Base-by-base conservation (phyloP, 2,113 vertebrate genomes). In the Nannospalax galili region DNA sequence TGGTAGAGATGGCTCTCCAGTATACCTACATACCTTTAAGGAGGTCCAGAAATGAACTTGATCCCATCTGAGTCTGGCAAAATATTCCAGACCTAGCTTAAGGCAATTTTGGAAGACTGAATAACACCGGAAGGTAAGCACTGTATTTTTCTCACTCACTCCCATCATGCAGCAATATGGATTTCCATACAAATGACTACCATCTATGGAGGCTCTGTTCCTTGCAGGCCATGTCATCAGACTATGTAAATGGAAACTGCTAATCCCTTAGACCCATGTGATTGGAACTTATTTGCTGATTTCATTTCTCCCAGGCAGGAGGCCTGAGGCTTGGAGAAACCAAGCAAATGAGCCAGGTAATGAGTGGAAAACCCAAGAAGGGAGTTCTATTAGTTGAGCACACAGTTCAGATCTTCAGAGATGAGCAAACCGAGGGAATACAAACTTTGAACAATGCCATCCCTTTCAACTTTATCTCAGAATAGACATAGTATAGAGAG, bases 21-120 rank as follows among this genome's bases (percentile, higher is more conserved):
- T 6, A 35, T 0, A 77, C 3, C 14, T 5, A 5, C 19, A 12
- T 70, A 19, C 58, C 28, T 92, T 37, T 64, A 26, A 79, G 30
- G 26, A n/a, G 69, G 82, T 16, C 64, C 78, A 74, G 70, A 93
- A 92, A 64, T 72, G 11, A 60, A 67, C 22, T 48, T 88, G 60
- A 45, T 70, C 56, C 60, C 42, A 64, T 35, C 28, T 58, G 48
- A 90, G 60, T n/a, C 65, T 75, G 90, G 73, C 26, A n/a, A 58
- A 40, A 56, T 48, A 35, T 56, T 70, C 58, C 90, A 64, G 64
- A 26, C 40, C 69, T n/a, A 16, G 12, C 10, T 45, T 42, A 45
- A 45, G 70, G 91, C 77, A 72, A 62, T 1, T 3, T 56, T 77
- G 7, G 14, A 72, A 90, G 62, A 90, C 20, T 81, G 26, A 62